These are phyloP conservation scores for Vespertilio murinus DNA, from an alignment of 2,797 vertebrate genomes.

Conservation along the genomic window DNA sequence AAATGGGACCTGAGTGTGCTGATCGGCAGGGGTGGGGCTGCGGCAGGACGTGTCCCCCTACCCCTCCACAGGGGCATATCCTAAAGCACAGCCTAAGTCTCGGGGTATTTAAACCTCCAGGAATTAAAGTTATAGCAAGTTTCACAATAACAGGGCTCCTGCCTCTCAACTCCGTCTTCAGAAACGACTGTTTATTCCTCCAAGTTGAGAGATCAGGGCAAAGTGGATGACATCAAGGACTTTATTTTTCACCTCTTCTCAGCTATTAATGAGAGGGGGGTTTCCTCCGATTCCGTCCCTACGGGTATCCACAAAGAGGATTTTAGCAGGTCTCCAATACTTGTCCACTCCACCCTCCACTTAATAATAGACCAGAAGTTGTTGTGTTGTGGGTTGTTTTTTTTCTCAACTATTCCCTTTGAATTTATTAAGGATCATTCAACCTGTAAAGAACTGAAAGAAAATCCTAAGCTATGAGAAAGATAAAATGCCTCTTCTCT, in stretches of 20 bases:
- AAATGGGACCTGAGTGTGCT: constrained; percentile 61
- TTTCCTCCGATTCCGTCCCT: background rate
- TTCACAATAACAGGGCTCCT: background rate
- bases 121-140: constrained; percentile 54
- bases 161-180: background rate
- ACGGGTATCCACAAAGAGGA: too few species aligned
- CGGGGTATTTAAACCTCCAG: constrained; percentile 32
- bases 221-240: fast-evolving
- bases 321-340: background rate
- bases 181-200: background rate
- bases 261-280: background rate
- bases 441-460: constrained; percentile 27
- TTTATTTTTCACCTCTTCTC: background rate
- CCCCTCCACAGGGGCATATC: background rate
- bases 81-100: constrained; percentile 30
- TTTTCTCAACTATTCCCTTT: background rate
- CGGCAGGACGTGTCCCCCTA: constrained; percentile 17
- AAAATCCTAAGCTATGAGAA: background rate
- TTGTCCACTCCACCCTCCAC: background rate
- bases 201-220: background rate
- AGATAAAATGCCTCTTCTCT: constrained; percentile 69
- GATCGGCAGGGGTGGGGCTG: constrained; percentile 11
- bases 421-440: constrained; percentile 39
- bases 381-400: too few species aligned
- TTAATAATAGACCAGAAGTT: constrained; percentile 38